Percentiles rank a stretch among this genome's conserved stretches.
Conservation (phyloP, 2,888 invertebrate genomes). For the Meandrusa payeni region DNA sequence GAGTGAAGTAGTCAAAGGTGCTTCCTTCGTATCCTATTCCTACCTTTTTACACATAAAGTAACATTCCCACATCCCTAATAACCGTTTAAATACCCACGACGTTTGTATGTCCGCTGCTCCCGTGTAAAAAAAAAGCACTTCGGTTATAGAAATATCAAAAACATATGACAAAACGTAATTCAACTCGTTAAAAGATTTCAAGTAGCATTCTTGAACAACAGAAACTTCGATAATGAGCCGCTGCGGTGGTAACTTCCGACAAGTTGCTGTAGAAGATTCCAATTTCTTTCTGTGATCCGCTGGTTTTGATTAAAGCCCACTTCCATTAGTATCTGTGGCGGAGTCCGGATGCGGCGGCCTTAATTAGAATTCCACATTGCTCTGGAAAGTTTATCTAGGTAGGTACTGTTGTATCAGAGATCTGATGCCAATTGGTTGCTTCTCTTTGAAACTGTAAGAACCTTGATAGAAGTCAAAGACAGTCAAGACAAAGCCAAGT, state of each 20-base stretch:
- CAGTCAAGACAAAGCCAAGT: too few species aligned
- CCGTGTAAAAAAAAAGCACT: too few species aligned
- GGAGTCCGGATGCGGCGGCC: slow-evolving; percentile 31
- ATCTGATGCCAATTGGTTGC: slow-evolving; percentile 32
- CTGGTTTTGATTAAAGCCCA: slow-evolving; percentile 20
- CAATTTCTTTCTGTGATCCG: slow-evolving; percentile 7
- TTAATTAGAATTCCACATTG: slow-evolving; percentile 44
- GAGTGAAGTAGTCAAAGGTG: too few species aligned
- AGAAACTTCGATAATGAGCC: slow-evolving; percentile 5
- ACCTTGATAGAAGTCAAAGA: neutral
- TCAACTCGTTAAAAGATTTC: too few species aligned
- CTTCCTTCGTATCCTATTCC: too few species aligned
- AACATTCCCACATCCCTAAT: too few species aligned
- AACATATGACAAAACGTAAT: too few species aligned
- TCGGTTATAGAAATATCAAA: too few species aligned
- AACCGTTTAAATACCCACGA: too few species aligned
- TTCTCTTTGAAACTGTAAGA: slow-evolving; percentile 29
- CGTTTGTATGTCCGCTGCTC: too few species aligned
- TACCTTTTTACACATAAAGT: too few species aligned
- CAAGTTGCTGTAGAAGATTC: slow-evolving; percentile 8
- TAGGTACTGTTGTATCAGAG: slow-evolving; percentile 24
- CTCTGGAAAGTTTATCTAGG: slow-evolving; percentile 36
- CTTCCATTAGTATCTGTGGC: slow-evolving; percentile 26
- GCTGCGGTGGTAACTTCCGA: neutral
- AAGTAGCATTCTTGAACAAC: too few species aligned